A percentile compares a stretch with the other conserved stretches of the same genome.
phyloP scores from a whole-genome alignment of 2,888 invertebrate genomes.

The Heliconius aoede region DNA sequence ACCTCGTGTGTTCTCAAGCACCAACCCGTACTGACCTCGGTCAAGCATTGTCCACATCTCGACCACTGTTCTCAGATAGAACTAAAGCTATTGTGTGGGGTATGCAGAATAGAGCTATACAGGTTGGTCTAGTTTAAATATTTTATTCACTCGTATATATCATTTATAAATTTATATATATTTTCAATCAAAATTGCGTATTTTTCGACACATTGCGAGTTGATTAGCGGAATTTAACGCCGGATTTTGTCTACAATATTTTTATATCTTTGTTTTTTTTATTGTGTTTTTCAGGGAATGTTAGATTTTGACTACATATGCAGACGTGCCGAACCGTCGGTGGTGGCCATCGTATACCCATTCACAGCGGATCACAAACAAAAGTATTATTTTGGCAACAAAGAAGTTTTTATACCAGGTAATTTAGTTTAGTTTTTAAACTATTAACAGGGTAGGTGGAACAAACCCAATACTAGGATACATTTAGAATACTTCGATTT shows the following conservation, averaged over 20 bases:
- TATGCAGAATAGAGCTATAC: slow-evolving; percentile 98
- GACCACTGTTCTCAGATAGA: slow-evolving; percentile 89
- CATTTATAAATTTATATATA: too few species aligned
- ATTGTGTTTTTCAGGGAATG: slow-evolving; percentile 87
- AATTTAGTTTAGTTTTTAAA: slow-evolving; percentile 39
- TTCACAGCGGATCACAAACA: slow-evolving; percentile 99
- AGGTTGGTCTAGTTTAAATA: slow-evolving; percentile 64
- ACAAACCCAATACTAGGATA: too few species aligned
- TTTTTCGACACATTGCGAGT: too few species aligned
- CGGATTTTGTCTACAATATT: too few species aligned
- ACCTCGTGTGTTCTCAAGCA: slow-evolving; percentile 73
- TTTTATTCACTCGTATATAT: too few species aligned
- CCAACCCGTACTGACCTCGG: slow-evolving; percentile 70
- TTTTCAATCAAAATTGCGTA: too few species aligned
- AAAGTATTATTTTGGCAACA: slow-evolving; percentile 99
- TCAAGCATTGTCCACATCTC: slow-evolving; percentile 56
- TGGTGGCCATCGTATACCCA: slow-evolving; percentile 98
- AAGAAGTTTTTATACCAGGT: slow-evolving; percentile 95
- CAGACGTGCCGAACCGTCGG: slow-evolving; percentile 93
- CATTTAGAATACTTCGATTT: too few species aligned
- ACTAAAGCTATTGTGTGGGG: slow-evolving; percentile 99
- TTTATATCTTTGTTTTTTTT: too few species aligned
- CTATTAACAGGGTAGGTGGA: too few species aligned
- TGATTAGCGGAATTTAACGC: too few species aligned
- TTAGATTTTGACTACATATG: slow-evolving; percentile 98